Evolutionary conservation across 2,888 invertebrate genomes (phyloP), one percentile per base, ranked within the genome.

Genomic region (Noctua janthina): DNA sequence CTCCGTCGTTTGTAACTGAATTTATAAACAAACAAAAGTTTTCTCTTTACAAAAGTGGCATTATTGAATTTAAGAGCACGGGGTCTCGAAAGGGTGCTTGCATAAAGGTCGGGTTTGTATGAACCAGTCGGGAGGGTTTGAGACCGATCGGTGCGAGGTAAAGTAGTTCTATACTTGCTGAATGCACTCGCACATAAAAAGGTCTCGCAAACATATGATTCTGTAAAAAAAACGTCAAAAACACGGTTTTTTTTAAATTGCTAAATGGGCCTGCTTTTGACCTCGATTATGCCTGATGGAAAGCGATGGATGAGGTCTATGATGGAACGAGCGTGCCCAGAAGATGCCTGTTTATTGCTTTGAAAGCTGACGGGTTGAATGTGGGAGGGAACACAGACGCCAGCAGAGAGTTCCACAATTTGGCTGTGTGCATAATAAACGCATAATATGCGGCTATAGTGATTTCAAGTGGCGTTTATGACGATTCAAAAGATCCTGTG

Each of bases 11-110:
- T 56, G 20, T 73, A 56, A 73, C 20, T 49, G 39, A 51, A 43
- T 85, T 29, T 69, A n/a, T 29, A 43, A 51, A 66, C 64, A 66
- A 70, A 85, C 29, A n/a, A 85, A 79, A 62, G 17, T 54, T 85
- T 71, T 43, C 69, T 67, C 15, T 62, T 17, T 67, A 54, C 70
- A 1, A 62, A 86, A 71, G 67, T 82, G 59, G 35, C 15, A 15
- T 62, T 62, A 72, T 85, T 82, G 15, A 67, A 62, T 82, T 86
- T 71, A 67, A 39, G 69, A 86, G 29, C 62, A n/a, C 35, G 0
- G 54, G 46, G 62, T 23, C 15, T n/a, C 15, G 46, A 46, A 68
- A 68, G 46, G 46, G n/a, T 46, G 46, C 67, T 67, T 67, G 13
- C 23, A 67, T n/a, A 43, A 23, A 43, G 67, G 43, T 43, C 23